Base-by-base conservation (phyloP, 2,888 invertebrate genomes). In the Anagyrus pseudococci region DNA sequence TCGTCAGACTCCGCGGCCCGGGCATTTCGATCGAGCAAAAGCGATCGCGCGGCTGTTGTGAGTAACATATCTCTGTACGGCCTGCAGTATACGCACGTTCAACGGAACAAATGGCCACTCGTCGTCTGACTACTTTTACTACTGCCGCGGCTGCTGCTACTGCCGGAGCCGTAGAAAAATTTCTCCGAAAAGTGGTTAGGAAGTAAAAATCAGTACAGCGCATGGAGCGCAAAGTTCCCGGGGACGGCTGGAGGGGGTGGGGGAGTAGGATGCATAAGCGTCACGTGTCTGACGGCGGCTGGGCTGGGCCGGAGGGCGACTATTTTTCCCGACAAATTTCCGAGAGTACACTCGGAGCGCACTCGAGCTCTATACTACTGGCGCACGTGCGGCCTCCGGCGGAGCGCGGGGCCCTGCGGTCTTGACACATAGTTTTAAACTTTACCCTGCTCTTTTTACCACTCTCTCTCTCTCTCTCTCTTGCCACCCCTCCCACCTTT, bases 401-500 rank as follows among this genome's bases (percentile, higher is more conserved):
- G 29, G 59, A 29, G 19, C 8, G 13, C 15, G 1, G 19, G 19
- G 26, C 29, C 17, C 26, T 22, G n/a, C 17, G 25, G 19, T 3
- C 15, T 17, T 15, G 41, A 41, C 49, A 25, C 53, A 46, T 58
- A 53, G 58, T 44, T 54, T 22, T 13, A 33, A 58, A 62, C 53
- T 63, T 63, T 26, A 47, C 37, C 29, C 13, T 44, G 49, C 44
- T 26, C 49, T 54, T 54, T 58, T 53, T 55, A 54, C 54, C 10
- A 15, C 7, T 15, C 37, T 15, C 37, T 20, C n/a, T 40, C 37
- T 43, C 44, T 22, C n/a, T n/a, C n/a, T n/a, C n/a, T n/a, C n/a
- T n/a, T n/a, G n/a, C n/a, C n/a, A n/a, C n/a, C n/a, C n/a, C n/a
- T n/a, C n/a, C n/a, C n/a, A n/a, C n/a, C n/a, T n/a, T n/a, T n/a